These are phyloP conservation scores for Nasonia longicornis DNA, from an alignment of 1,140 invertebrate species.

Conservation along the genomic window DNA sequence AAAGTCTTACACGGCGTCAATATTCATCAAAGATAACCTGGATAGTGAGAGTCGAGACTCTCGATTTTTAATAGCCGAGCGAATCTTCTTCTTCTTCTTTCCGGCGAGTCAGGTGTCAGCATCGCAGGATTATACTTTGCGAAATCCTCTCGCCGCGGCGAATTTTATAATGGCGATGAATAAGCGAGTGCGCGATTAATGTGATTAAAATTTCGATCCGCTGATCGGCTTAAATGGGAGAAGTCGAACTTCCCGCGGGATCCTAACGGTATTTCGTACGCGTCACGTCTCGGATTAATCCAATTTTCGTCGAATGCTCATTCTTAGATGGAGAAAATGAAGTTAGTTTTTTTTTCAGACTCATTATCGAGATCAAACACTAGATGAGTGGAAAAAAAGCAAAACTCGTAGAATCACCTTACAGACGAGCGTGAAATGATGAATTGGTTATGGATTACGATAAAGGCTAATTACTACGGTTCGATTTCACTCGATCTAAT, in stretches of 20 bases:
- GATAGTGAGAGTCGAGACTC: not conserved
- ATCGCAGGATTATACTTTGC: not conserved
- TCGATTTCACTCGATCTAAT: not conserved
- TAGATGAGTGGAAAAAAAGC: not conserved
- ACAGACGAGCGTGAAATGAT: not conserved
- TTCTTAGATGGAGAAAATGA: not conserved
- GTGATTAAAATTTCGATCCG: not conserved
- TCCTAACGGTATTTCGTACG: not conserved
- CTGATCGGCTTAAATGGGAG: not conserved
- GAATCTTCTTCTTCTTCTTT: not conserved
- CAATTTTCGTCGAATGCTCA: not conserved
- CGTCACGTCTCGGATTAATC: not conserved
- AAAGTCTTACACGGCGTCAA: not conserved
- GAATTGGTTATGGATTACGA: not conserved
- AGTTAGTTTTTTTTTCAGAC: not conserved
- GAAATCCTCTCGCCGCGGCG: not conserved
- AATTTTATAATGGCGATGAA: not conserved
- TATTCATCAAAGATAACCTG: not conserved
- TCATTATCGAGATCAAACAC: not conserved
- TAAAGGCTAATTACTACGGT: constrained; percentile 7
- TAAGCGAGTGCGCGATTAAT: not conserved
- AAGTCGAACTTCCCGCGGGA: not conserved
- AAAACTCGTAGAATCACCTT: not conserved
- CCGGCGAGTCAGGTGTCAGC: constrained; percentile 12
- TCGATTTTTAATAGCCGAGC: constrained; percentile 15